A percentile compares a stretch with the other conserved stretches of the same genome.
phyloP scores from a whole-genome alignment of 2,113 vertebrate species.

The Neolamprologus toae region DNA sequence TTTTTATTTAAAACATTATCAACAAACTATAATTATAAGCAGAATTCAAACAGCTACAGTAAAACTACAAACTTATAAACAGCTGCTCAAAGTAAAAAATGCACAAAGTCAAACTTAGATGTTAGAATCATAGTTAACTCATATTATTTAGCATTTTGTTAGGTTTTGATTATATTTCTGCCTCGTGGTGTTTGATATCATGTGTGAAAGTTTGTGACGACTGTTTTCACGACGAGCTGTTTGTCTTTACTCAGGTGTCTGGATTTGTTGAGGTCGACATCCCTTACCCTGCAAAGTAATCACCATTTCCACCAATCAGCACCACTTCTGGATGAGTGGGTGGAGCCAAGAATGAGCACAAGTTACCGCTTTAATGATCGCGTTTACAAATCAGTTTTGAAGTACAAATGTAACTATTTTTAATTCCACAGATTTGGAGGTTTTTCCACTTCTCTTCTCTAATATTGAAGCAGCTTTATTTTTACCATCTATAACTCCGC shows the following conservation, averaged over 20 bases:
- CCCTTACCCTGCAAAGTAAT: not conserved
- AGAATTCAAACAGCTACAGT: not conserved
- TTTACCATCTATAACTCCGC: not conserved
- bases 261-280: not conserved
- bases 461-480: not conserved
- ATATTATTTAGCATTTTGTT: not conserved
- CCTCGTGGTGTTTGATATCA: not conserved
- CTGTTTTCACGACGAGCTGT: not conserved
- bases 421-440: not conserved
- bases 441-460: not conserved
- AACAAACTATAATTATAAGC: not conserved
- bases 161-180: not conserved
- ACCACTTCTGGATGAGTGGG: not conserved
- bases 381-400: not conserved
- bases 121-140: not conserved
- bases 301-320: not conserved
- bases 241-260: not conserved
- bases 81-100: not conserved
- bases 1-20: not conserved
- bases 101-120: fast-evolving
- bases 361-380: not conserved
- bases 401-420: not conserved
- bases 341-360: fast-evolving
- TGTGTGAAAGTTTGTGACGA: not conserved
- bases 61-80: not conserved